Base-by-base conservation (phyloP, 2,888 invertebrate genomes). In the Meiosimyza decipiens region DNA sequence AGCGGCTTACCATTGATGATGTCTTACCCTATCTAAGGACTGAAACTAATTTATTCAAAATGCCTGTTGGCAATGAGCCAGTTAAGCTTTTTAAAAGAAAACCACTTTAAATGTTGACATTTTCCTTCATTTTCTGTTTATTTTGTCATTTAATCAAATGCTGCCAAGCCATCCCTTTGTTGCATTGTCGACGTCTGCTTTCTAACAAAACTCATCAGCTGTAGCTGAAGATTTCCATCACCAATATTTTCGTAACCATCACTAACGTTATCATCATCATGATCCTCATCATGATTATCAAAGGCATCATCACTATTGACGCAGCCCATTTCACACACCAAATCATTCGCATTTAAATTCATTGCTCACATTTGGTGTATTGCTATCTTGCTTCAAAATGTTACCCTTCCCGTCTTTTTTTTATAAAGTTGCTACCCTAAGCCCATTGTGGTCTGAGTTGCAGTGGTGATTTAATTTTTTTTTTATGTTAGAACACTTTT, bases 51-150 rank as follows among this genome's bases (percentile, higher is more conserved):
- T 76, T 76, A 76, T 76, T 64, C 73, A 73, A 74, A 75, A 75
- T 59, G 71, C 69, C 73, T 59, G 70, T 70, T 74, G 75, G 76
- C 73, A 70, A 59, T 69, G 73, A 73, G 71, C 69, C 79, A 78
- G 79, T 80, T 82, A 79, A 82, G 82, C 81, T 80, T 80, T 80
- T 78, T 77, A 78, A 79, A 82, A 81, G 79, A 82, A 82, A 83
- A 82, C 79, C 81, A 82, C 82, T 84, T 83, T 81, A 81, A 81
- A 79, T 83, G 80, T 84, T 83, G 84, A 83, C 82, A 81, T 81
- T 83, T 82, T 82, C 77, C 79, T 82, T 79, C 79, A 79, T 77
- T 50, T 78, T 79, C 77, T 82, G 79, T 83, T 84, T 83, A 81
- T 82, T 84, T 78, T 80, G 80, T 81, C 80, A 82, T 83, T 83